These are phyloP conservation scores for Eurypyga helias DNA, from an alignment of 2,113 vertebrate species.

Conservation along the genomic window DNA sequence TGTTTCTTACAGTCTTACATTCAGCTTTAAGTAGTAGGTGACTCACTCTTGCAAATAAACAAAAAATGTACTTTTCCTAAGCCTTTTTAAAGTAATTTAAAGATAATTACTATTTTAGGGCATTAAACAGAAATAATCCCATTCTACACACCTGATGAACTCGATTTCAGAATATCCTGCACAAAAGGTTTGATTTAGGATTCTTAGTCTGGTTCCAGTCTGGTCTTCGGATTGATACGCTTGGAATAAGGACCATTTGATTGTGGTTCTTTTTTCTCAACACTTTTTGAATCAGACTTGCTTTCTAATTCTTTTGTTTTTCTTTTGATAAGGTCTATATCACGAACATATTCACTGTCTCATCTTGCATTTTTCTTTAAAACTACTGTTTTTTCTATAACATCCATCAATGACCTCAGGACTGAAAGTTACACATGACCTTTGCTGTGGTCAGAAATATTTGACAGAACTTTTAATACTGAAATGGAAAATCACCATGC, in stretches of 20 bases:
- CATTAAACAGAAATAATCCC: neutral
- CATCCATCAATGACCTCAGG: neutral
- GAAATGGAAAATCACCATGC: neutral
- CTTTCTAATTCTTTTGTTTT: neutral
- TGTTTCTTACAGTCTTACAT: neutral
- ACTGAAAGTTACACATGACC: neutral
- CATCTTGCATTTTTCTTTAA: neutral
- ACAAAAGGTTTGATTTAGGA: neutral
- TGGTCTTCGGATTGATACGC: neutral
- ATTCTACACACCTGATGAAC: neutral
- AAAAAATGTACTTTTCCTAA: neutral
- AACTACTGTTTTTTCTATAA: neutral
- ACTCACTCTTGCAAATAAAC: neutral
- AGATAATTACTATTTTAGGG: neutral
- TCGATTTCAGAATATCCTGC: neutral
- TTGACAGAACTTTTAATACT: neutral
- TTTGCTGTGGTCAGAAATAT: neutral
- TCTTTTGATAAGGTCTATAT: neutral
- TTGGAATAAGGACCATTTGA: neutral
- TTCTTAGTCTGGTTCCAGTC: neutral
- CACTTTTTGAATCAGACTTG: neutral
- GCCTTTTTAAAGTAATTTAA: neutral
- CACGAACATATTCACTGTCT: neutral
- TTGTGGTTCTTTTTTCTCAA: neutral
- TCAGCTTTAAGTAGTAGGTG: conserved; percentile 22